Base-by-base conservation (phyloP, 1,140 invertebrate genomes). In the Scylla paramamosain region DNA sequence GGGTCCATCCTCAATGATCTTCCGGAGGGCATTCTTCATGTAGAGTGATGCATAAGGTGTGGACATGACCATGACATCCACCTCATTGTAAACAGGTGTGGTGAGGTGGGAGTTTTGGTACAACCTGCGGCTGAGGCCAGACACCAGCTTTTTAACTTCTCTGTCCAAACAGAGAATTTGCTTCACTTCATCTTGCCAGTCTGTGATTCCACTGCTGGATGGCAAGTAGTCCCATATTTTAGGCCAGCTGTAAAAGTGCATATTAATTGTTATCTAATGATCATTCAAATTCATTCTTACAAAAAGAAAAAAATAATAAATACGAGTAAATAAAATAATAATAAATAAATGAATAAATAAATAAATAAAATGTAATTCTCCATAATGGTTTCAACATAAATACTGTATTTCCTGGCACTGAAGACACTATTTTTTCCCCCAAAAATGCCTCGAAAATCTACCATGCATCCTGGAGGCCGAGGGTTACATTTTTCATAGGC, bases 71-170 rank as follows among this genome's bases (percentile, higher is more conserved):
- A 95, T 32, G 7, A 59, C 91, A 77, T 95, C 94, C 10, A 95
- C 32, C 48, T 95, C 91, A 29, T 84, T 29, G 52, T 92, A 95
- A 16, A 95, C 94, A 7, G 91, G 29, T 14, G 94, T 88, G 29
- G 94, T 95, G 52, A 95, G 91, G 91, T 95, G 94, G 14, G 67
- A 7, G 46, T 92, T n/a, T 46, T 92, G 94, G 83, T 95, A 92
- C n/a, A 95, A 82, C 16, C 84, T 83, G 16, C n/a, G 83, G 31
- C 94, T 95, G 0, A 95, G 94, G 31, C 91, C 39, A 0, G 90
- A 92, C 28, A 95, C 94, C 45, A 95, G 31, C 20, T 89, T 45
- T 20, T 29, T 29, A n/a, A 93, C 84, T 29, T 95, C 48, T n/a
- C 31, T 32, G 12, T 28, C 14, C 16, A 95, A 86, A 25, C 52